These are phyloP conservation scores for Dysmachus trigonus DNA, from an alignment of 2,888 invertebrate genomes.

Conservation along the genomic window DNA sequence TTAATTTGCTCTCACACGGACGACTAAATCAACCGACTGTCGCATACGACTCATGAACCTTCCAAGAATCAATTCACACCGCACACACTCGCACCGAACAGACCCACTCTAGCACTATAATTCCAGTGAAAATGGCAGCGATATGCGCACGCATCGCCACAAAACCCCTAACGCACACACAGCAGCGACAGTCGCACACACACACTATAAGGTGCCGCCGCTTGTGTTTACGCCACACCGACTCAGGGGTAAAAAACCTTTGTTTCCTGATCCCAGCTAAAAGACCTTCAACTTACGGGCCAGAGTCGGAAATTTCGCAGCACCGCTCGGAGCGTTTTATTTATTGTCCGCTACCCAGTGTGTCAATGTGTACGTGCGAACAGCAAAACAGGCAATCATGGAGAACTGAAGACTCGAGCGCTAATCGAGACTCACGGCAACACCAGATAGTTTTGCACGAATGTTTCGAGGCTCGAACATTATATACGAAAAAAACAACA, in stretches of 20 bases:
- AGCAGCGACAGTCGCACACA: too few species aligned
- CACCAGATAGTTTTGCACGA: not conserved
- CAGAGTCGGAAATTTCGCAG: not conserved
- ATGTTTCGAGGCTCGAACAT: not conserved
- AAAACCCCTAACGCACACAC: not conserved
- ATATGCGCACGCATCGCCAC: not conserved
- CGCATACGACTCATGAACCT: conserved; percentile 33
- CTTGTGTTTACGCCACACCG: not conserved
- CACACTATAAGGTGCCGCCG: too few species aligned
- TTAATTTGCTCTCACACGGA: conserved; percentile 31
- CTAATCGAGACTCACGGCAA: not conserved
- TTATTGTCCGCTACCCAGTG: not conserved
- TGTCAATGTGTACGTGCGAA: not conserved
- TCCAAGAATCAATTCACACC: not conserved
- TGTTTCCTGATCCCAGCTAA: conserved; percentile 7
- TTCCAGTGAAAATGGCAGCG: not conserved
- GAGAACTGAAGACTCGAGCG: not conserved
- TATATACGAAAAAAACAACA: not conserved
- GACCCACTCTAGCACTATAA: not conserved
- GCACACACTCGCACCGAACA: not conserved
- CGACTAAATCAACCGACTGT: conserved; percentile 34
- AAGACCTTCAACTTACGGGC: not conserved
- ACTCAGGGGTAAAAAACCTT: conserved; percentile 29
- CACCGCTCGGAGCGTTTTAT: not conserved
- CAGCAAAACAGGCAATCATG: not conserved